Percentiles rank a stretch among this genome's conserved stretches.
Conservation (phyloP, 2,797 vertebrate genomes). For the Oreonectes daqikongensis region DNA sequence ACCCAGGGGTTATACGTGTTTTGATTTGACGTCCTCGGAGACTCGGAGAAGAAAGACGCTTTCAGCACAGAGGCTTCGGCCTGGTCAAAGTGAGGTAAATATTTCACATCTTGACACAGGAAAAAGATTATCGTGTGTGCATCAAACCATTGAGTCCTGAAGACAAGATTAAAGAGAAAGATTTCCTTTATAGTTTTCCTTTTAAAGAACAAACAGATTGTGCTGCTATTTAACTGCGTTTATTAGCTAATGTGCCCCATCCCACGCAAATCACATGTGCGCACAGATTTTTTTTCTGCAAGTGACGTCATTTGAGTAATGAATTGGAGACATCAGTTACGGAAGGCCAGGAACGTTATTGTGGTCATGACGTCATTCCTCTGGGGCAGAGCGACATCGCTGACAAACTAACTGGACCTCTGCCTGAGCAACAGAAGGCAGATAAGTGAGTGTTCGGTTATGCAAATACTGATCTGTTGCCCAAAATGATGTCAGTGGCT, state of each 20-base stretch:
- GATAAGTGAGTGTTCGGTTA: slow-evolving; percentile 51
- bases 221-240: background rate
- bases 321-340: slow-evolving; percentile 8
- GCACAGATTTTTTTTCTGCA: background rate
- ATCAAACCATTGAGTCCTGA: background rate
- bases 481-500: slow-evolving; percentile 18
- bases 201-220: background rate
- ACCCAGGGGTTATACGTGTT: background rate
- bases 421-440: slow-evolving; percentile 47
- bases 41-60: background rate
- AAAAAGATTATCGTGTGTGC: background rate
- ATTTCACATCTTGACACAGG: no score
- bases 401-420: slow-evolving; percentile 37
- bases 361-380: slow-evolving; percentile 46
- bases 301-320: background rate
- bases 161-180: background rate
- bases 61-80: background rate
- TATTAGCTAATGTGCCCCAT: slow-evolving; percentile 16
- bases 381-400: slow-evolving; percentile 14
- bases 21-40: background rate
- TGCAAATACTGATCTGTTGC: slow-evolving; percentile 24
- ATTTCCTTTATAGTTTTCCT: background rate
- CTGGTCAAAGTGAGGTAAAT: background rate
- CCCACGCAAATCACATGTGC: slow-evolving; percentile 12
- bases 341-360: slow-evolving; percentile 6